Evolutionary conservation across 2,113 vertebrate genomes (phyloP).

Genomic region (Ondatra zibethicus): DNA sequence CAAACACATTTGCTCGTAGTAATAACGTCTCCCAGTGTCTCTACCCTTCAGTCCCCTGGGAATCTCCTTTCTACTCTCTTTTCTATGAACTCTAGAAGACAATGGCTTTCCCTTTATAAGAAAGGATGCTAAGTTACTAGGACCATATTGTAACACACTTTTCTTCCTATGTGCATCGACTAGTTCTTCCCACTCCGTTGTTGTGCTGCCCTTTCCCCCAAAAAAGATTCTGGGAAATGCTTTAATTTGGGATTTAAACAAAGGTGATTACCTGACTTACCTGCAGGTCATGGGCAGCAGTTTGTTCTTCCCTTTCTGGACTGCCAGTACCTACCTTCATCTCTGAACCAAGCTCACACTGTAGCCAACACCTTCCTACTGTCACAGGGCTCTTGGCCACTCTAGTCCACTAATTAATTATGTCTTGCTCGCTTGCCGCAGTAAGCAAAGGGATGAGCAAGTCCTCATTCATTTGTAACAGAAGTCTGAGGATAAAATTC

Average conservation of each 20-base stretch:
- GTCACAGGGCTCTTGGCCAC: not conserved
- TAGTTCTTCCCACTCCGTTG: not conserved
- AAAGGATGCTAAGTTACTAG: not conserved
- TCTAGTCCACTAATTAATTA: not conserved
- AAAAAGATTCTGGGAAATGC: not conserved
- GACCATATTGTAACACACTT: not conserved
- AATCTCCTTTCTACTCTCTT: not conserved
- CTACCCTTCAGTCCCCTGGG: no score
- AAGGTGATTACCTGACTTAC: not conserved
- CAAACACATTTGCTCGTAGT: not conserved
- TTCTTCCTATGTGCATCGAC: not conserved
- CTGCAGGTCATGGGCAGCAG: not conserved
- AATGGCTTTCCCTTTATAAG: not conserved
- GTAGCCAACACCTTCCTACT: not conserved
- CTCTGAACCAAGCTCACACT: not conserved
- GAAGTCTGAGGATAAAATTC: not conserved
- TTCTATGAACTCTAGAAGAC: not conserved
- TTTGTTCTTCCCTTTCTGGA: not conserved
- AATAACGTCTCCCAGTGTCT: not conserved
- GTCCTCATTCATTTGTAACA: not conserved
- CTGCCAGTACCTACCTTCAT: not conserved
- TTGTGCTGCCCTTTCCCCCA: fast-evolving
- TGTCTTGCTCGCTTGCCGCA: not conserved
- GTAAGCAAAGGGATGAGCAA: not conserved
- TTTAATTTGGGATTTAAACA: not conserved